Base-by-base conservation (phyloP, 2,888 invertebrate genomes). In the Ceraclea dissimilis region DNA sequence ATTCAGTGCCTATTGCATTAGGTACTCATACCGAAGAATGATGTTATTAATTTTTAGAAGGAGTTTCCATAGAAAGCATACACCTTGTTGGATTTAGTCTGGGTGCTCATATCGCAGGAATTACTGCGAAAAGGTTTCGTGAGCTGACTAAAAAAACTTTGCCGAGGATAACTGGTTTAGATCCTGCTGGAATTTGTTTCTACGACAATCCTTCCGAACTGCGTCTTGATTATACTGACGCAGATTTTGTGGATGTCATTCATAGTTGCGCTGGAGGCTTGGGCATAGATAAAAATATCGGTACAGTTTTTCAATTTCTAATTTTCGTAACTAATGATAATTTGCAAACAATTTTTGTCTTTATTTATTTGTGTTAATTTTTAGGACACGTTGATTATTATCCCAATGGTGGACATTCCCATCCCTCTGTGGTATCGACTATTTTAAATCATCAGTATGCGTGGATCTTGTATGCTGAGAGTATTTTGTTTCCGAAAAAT, bases 331-430 rank as follows among this genome's bases (percentile, higher is more conserved):
- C 26, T 26, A 26, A 26, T 26, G 26, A 26, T 26, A n/a, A n/a
- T 26, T 26, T 26, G 5, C 26, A 6, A 26, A 26, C 5, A 26
- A 26, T 26, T 6, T 26, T 6, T 26, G 10, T 26, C 10, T 26
- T 26, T n/a, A n/a, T n/a, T n/a, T n/a, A n/a, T n/a, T n/a, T 31
- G 11, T 31, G 11, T 31, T 31, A 8, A 31, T 47, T 49, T 49
- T 13, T 20, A 77, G 77, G 74, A 1, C 71, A 76, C 56, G 70
- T 65, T 1, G 76, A 77, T 64, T 76, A 66, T 67, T 75, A 60
- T 65, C 72, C 73, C 0, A 77, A 77, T 67, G 64, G 67, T 5
- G 77, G 76, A 0, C 64, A 66, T 64, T 76, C 76, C 63, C 47
- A 21, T 1, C 47, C 52, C 71, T 6, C 54, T 0, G 75, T 75